Evolutionary conservation across 92 coral and sea anemone species (phyloP), one percentile per base, ranked within the genome.

Genomic region (Phenganax marumi): DNA sequence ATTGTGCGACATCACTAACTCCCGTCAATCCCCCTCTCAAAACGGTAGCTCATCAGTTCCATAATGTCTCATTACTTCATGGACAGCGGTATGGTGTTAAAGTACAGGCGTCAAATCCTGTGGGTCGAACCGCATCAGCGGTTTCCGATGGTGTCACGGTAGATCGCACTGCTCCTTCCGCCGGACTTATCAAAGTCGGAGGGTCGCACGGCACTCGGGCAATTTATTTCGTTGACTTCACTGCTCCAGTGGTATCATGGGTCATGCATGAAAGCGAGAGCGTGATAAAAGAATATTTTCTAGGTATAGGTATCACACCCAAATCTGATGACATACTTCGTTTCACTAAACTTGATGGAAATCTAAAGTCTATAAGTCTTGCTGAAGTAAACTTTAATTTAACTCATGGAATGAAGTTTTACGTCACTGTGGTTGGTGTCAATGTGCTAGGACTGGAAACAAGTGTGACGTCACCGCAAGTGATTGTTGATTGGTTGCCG

Each of bases 241-340:
- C 97, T 51, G 90, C 98, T 8, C 98, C 98, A 49, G 88, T 87
- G 0, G 86, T 95, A 76, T 87, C 95, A 14, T 95, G 98, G 98
- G 73, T 90, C 3, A 87, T 93, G 84, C 90, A 89, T 12, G 98
- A 95, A 23, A 79, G 84, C 16, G 98, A 95, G 81, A 92, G 98
- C 64, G 96, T 90, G 49, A 84, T 95, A n/a, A 83, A 86, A 26
- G 81, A 94, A 68, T 95, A 92, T 50, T 80, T 62, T 52, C 60
- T 95, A 12, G 91, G 91, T 23, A 89, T 88, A 22, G 98, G 98
- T 8, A 80, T 87, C 63, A 89, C 85, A 50, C 97, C 91, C n/a
- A 75, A 74, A 19, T 91, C 93, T 50, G 93, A 89, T 55, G 93
- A 94, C 79, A 62, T 94, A 7, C 56, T 89, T n/a, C 56, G 70